Conservation (phyloP, 30 jellyfish, hydroid and myxozoan species). For the Aurelia sp. region DNA sequence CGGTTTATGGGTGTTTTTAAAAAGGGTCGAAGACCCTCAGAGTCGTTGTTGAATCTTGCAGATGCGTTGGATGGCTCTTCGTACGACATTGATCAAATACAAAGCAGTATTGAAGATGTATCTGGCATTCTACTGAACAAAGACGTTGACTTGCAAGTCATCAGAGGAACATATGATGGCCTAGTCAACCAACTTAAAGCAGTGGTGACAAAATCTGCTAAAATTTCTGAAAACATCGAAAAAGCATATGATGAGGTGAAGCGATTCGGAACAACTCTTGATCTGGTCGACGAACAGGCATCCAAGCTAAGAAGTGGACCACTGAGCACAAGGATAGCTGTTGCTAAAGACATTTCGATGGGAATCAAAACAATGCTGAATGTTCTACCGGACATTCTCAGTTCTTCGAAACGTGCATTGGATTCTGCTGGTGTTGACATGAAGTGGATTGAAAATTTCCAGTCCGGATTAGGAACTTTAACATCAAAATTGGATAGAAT, state of each 20-base stretch:
- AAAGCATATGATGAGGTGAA: slow-evolving; percentile 45
- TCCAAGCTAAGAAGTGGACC: slow-evolving; percentile 62
- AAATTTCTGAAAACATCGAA: slow-evolving; percentile 69
- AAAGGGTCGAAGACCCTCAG: slow-evolving; percentile 21
- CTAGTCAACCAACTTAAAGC: slow-evolving; percentile 58
- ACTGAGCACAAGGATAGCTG: slow-evolving; percentile 62
- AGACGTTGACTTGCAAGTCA: slow-evolving; percentile 82
- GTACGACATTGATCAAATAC: slow-evolving; percentile 51
- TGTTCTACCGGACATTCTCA: slow-evolving; percentile 71
- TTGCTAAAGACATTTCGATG: slow-evolving; percentile 56
- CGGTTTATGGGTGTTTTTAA: slow-evolving; percentile 54
- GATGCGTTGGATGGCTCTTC: slow-evolving; percentile 61
- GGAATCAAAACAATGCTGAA: slow-evolving; percentile 66
- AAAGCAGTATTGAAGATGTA: slow-evolving; percentile 57
- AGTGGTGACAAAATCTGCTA: slow-evolving; percentile 64
- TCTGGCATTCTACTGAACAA: slow-evolving; percentile 56
- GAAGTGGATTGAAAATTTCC: slow-evolving; percentile 77
- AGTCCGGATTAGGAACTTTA: slow-evolving; percentile 38
- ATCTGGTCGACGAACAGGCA: slow-evolving; percentile 6
- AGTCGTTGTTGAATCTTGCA: slow-evolving; percentile 61
- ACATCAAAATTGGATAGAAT: slow-evolving; percentile 49
- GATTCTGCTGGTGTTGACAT: slow-evolving; percentile 83
- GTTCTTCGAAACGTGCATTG: slow-evolving; percentile 48
- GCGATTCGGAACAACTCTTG: slow-evolving; percentile 20
- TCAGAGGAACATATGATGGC: slow-evolving; percentile 32